Base-by-base conservation (phyloP, 2,888 invertebrate genomes). In the Ochropacha duplaris region DNA sequence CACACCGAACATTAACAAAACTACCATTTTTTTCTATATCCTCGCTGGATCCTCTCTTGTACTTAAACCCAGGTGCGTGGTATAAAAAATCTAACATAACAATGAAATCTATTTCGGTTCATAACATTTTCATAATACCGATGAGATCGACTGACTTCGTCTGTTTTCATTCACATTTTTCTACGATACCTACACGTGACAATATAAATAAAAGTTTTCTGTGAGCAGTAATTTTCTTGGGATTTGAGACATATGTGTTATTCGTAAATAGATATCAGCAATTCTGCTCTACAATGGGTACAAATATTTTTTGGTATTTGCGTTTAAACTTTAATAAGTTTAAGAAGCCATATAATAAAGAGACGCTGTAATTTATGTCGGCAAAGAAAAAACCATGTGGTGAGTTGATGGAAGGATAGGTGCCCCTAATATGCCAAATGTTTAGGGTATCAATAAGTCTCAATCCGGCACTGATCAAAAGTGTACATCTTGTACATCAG, bases 401-500 rank as follows among this genome's bases (percentile, higher is more conserved):
- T 12, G 2, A 12, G 12, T 31, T 12, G 14, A 14, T 34, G n/a
- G 16, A 16, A 6, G 14, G 6, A 16, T 6, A 16, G 39, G 39
- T 16, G 1, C 6, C 16, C 5, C n/a, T 2, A 16, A 5, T 1
- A 0, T n/a, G n/a, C 1, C 39, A 4, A 0, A 1, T 5, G 1
- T 16, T 1, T 4, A 8, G 4, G 5, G n/a, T 8, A n/a, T 16
- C 16, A n/a, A n/a, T 1, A n/a, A 14, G 4, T 9, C 6, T 39
- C 16, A 19, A 9, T 28, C 16, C 4, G 11, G 16, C n/a, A 49
- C 39, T 54, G 52, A 49, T 22, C 86, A 94, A 77, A 94, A 94
- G 66, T 92, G 91, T 57, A 95, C 93, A 74, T 95, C 94, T 64
- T 94, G 94, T 12, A 95, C 94, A 69, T 95, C 95, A 36, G 95